Percentiles rank a stretch among this genome's conserved stretches.
phyloP scores from a whole-genome alignment of 2,113 vertebrate genomes.

The Hymenochirus boettgeri region DNA sequence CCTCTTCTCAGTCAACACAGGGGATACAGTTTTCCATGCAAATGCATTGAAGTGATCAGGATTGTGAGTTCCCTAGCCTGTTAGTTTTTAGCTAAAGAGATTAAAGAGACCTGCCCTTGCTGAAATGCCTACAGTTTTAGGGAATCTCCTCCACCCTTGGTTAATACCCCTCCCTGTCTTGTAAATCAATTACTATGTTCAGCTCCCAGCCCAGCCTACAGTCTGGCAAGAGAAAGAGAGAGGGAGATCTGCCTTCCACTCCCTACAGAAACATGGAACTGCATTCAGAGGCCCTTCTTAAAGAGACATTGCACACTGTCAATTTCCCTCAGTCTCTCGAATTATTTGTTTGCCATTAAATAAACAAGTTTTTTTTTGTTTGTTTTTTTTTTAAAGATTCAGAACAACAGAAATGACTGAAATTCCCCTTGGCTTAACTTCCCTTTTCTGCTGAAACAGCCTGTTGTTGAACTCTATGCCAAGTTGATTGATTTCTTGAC shows the following conservation, averaged over 20 bases:
- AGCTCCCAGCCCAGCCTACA: conserved; percentile 53
- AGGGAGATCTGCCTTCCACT: conserved; percentile 45
- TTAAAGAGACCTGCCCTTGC: conserved; percentile 60
- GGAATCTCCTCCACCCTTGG: conserved; percentile 69
- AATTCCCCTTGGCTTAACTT: background rate
- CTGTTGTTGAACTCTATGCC: conserved; percentile 22
- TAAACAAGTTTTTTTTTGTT: too few species aligned
- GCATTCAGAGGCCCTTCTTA: conserved; percentile 52
- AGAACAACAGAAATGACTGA: background rate
- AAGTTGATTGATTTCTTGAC: conserved; percentile 31
- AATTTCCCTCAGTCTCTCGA: too few species aligned
- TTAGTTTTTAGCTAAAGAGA: conserved; percentile 57
- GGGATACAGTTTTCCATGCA: conserved; percentile 42
- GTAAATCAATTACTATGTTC: conserved; percentile 64
- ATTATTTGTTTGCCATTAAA: too few species aligned
- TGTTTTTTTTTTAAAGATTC: background rate
- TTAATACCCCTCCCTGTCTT: conserved; percentile 65
- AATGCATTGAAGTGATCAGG: conserved; percentile 27
- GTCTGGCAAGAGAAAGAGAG: conserved; percentile 26
- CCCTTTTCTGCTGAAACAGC: conserved; percentile 4
- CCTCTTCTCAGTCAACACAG: conserved; percentile 15
- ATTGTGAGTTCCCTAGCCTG: conserved; percentile 49
- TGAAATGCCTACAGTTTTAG: conserved; percentile 61
- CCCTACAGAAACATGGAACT: conserved; percentile 45
- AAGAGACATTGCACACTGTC: conserved; percentile 44